Conservation (phyloP, 2,113 vertebrate species). For the Syngnathoides biaculeatus region DNA sequence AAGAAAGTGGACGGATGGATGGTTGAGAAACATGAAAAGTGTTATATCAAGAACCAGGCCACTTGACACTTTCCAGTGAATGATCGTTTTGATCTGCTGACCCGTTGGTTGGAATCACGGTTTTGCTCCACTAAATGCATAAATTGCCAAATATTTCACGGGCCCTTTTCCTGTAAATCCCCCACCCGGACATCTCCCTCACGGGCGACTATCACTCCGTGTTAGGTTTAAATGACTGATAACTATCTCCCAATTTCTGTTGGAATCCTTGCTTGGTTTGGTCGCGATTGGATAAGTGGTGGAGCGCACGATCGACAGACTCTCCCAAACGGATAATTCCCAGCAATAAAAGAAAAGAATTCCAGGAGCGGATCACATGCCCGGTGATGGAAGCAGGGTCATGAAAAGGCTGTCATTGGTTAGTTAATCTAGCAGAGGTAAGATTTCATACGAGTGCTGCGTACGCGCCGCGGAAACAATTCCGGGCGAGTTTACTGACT, state of each 20-base stretch:
- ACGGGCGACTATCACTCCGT: conserved; percentile 19
- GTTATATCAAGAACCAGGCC: neutral
- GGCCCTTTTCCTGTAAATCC: neutral
- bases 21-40: conserved; percentile 1
- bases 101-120: neutral
- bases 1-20: no score
- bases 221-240: conserved; percentile 45
- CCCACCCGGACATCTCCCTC: conserved; percentile 8
- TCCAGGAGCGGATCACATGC: conserved; percentile 30
- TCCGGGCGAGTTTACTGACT: conserved; percentile 30
- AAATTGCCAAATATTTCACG: neutral
- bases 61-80: neutral
- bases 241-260: conserved; percentile 50
- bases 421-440: conserved; percentile 65
- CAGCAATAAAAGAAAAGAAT: conserved; percentile 51
- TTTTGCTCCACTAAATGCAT: neutral
- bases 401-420: conserved; percentile 50
- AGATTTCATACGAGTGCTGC: conserved; percentile 53
- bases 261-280: conserved; percentile 48
- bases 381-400: conserved; percentile 42
- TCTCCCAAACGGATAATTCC: conserved; percentile 55
- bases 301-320: conserved; percentile 59
- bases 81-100: conserved; percentile 2
- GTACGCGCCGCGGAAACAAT: conserved; percentile 46
- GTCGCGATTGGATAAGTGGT: conserved; percentile 59